Evolutionary conservation across 2,113 vertebrate genomes (phyloP).

Genomic region (Takifugu bimaculatus): DNA sequence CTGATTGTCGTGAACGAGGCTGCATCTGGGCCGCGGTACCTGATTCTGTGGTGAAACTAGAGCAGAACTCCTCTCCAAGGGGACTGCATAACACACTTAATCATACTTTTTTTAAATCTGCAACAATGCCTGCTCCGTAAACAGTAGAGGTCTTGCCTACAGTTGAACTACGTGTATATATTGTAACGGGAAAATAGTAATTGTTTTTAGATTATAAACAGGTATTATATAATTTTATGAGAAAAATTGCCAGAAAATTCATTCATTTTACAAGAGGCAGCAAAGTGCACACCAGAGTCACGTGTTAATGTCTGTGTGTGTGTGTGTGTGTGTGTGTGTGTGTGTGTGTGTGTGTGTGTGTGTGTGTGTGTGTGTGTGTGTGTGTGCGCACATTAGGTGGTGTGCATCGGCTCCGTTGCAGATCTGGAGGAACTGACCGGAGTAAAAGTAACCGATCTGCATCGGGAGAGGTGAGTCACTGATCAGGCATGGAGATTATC

Average conservation of each 20-base stretch:
- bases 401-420: slow-evolving; percentile 87
- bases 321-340: slow-evolving; percentile 1
- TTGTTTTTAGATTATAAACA: too few relatives aligned
- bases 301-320: background rate
- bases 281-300: too few relatives aligned
- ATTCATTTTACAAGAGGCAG: too few relatives aligned
- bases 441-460: slow-evolving; percentile 86
- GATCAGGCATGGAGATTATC: slow-evolving; percentile 13
- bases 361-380: background rate
- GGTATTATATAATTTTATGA: too few relatives aligned
- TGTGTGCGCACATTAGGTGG: slow-evolving; percentile 74
- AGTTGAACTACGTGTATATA: background rate
- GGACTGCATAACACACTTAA: slow-evolving; percentile 56
- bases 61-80: slow-evolving; percentile 59
- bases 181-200: background rate
- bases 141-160: too few relatives aligned
- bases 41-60: slow-evolving; percentile 58
- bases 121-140: too few relatives aligned
- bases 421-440: slow-evolving; percentile 89
- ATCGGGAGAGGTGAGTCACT: slow-evolving; percentile 88
- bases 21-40: slow-evolving; percentile 63
- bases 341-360: slow-evolving; percentile 1
- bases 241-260: too few relatives aligned
- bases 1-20: slow-evolving; percentile 6
- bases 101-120: slow-evolving; percentile 12